A percentile compares a stretch with the other conserved stretches of the same genome.
These are phyloP conservation scores for Cyphotilapia sp. DNA, from an alignment of 2,113 vertebrate species.

Conservation along the genomic window DNA sequence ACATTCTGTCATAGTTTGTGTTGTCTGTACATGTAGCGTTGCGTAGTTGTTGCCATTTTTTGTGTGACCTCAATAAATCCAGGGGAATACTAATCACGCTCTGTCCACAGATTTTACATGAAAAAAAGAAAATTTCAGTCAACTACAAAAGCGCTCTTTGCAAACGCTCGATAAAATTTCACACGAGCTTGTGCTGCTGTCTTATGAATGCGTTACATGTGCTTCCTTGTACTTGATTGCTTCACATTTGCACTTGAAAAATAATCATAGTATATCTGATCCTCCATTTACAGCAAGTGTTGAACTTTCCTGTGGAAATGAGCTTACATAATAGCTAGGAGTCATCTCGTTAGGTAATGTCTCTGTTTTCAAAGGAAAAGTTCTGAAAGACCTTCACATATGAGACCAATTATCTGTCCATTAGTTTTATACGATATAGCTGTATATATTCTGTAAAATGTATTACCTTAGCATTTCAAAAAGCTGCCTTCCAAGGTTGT, in stretches of 20 bases:
- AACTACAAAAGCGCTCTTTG: neutral
- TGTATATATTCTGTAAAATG: neutral
- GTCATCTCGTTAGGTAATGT: neutral
- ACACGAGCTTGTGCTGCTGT: neutral
- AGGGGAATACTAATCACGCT: neutral
- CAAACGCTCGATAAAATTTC: neutral
- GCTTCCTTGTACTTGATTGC: neutral
- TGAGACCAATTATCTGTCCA: neutral
- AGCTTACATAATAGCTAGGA: neutral
- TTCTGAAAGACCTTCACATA: neutral
- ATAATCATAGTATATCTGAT: neutral
- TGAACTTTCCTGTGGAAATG: neutral
- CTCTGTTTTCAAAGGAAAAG: neutral
- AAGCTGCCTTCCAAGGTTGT: neutral
- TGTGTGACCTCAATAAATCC: neutral
- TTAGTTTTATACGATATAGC: neutral
- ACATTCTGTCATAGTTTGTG: neutral
- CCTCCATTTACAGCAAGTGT: neutral
- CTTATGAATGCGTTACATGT: neutral
- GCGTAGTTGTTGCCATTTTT: neutral
- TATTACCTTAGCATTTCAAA: neutral
- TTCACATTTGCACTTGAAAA: neutral
- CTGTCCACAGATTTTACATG: neutral
- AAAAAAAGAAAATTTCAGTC: neutral
- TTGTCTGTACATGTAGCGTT: neutral